Evolutionary conservation across 2,113 vertebrate genomes (phyloP).

Genomic region (Anseranas semipalmata): DNA sequence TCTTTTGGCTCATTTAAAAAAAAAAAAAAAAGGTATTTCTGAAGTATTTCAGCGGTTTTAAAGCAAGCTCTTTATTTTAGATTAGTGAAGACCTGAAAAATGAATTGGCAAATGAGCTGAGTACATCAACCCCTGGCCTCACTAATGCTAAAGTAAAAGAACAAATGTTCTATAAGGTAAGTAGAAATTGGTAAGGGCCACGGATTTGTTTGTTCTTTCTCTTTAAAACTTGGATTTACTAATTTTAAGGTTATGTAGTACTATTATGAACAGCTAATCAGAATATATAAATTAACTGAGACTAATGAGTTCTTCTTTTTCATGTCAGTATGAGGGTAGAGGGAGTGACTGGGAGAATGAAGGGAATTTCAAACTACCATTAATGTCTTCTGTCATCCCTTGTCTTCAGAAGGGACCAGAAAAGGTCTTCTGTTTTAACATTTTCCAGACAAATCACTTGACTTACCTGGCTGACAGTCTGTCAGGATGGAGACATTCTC

Average conservation of each 20-base stretch:
- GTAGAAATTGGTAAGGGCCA: not conserved
- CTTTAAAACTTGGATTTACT: not conserved
- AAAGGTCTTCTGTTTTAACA: not conserved
- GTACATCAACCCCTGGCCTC: slow-evolving; percentile 77
- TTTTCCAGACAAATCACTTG: not conserved
- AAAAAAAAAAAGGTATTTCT: not conserved
- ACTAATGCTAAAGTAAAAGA: slow-evolving; percentile 61
- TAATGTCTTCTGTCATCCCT: not conserved
- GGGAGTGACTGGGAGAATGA: not conserved
- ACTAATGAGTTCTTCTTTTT: not conserved
- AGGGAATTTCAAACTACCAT: not conserved
- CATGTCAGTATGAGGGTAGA: not conserved
- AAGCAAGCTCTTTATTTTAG: slow-evolving; percentile 70
- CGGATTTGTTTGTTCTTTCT: not conserved
- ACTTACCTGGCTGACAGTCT: not conserved
- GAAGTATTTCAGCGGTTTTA: not conserved
- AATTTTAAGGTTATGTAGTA: not conserved
- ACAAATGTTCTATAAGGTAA: slow-evolving; percentile 89
- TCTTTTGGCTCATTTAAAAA: not conserved
- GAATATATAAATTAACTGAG: not conserved
- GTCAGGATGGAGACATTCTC: not conserved
- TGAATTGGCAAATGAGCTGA: slow-evolving; percentile 75
- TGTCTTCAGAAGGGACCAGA: no score
- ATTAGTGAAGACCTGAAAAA: slow-evolving; percentile 80
- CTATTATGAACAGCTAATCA: not conserved